Conservation (phyloP, 64 coral and sea anemone genomes). For the Stichodactyla mertensii region DNA sequence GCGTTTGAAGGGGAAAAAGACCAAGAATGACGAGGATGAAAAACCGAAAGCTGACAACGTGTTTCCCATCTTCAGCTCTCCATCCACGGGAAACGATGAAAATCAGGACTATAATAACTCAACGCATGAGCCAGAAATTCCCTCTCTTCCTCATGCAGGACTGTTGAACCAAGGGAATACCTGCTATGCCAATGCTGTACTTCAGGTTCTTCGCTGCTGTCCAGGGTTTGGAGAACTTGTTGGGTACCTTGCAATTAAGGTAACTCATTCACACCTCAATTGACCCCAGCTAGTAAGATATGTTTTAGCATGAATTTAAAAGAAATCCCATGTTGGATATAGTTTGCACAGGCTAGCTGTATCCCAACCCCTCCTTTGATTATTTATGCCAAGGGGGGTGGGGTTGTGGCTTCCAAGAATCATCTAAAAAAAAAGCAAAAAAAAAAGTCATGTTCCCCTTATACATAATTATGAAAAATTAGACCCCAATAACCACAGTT, state of each 20-base stretch:
- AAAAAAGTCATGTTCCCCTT: too few relatives aligned
- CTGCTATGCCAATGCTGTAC: conserved; percentile 92
- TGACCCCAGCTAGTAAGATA: too few relatives aligned
- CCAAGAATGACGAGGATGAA: neutral
- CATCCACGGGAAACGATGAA: conserved; percentile 6
- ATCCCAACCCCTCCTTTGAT: too few relatives aligned
- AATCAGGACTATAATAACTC: conserved; percentile 17
- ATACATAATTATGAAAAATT: too few relatives aligned
- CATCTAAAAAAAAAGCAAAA: too few relatives aligned
- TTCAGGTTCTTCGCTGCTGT: conserved; percentile 88
- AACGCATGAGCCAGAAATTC: conserved; percentile 13
- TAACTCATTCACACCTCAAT: neutral
- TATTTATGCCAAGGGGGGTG: too few relatives aligned
- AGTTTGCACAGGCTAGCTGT: too few relatives aligned
- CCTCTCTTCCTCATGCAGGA: conserved; percentile 60
- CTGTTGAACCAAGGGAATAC: conserved; percentile 79
- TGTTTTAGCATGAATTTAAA: too few relatives aligned
- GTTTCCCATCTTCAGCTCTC: conserved; percentile 24
- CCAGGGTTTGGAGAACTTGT: conserved; percentile 72
- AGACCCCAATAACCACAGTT: too few relatives aligned
- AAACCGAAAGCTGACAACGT: conserved; percentile 14
- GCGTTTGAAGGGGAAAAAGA: conserved; percentile 54
- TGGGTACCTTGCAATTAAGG: neutral
- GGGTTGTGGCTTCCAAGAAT: too few relatives aligned
- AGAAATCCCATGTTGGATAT: too few relatives aligned